phyloP scores from a whole-genome alignment of 2,113 vertebrate genomes.

The Mola mola region DNA sequence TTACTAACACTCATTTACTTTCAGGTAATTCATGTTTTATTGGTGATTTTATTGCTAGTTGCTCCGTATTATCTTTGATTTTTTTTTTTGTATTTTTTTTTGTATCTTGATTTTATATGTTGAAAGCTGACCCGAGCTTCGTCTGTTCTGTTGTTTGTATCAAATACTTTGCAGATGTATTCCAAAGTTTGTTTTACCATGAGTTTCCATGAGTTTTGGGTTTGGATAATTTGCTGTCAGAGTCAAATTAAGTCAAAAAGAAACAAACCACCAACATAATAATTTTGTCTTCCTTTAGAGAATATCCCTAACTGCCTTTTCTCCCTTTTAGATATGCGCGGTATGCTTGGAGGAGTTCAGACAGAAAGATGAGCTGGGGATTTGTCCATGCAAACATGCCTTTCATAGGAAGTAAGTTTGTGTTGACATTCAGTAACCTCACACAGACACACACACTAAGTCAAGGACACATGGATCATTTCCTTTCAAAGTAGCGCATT shows the following conservation, averaged over 20 bases:
- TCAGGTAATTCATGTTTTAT: too few species aligned
- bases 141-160: constrained; percentile 7
- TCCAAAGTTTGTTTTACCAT: constrained; percentile 17
- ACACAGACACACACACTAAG: constrained; percentile 5
- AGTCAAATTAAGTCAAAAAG: too few species aligned
- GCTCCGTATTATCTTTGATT: too few species aligned
- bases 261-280: too few species aligned
- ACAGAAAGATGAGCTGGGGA: constrained; percentile 97
- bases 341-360: constrained; percentile 99
- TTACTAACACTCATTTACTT: too few species aligned
- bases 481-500: neutral
- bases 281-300: too few species aligned
- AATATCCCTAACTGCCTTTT: constrained; percentile 6
- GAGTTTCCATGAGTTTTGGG: too few species aligned
- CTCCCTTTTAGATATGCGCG: constrained; percentile 90
- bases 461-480: constrained; percentile 17
- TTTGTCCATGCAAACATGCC: constrained; percentile 98
- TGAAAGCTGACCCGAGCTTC: too few species aligned
- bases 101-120: too few species aligned
- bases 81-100: too few species aligned
- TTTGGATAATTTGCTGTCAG: too few species aligned
- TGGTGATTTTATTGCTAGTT: too few species aligned
- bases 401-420: constrained; percentile 98
- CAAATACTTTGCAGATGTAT: constrained; percentile 25
- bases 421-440: constrained; percentile 11